Percentiles rank a stretch among this genome's conserved stretches.
phyloP scores from a whole-genome alignment of 2,113 vertebrate species.

The Odobenus rosmarus region DNA sequence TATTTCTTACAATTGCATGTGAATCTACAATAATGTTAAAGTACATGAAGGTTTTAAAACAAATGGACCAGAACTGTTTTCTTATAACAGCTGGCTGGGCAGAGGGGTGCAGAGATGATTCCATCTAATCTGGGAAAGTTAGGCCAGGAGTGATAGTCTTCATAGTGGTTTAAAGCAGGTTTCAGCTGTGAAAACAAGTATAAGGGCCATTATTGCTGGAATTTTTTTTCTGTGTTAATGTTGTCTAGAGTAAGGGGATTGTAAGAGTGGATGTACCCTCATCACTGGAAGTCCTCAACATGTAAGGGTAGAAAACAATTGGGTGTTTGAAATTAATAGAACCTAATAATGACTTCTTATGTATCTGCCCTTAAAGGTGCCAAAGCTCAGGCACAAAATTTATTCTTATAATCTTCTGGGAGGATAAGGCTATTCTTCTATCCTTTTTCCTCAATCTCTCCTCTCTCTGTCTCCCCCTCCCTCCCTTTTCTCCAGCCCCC shows the following conservation, averaged over 20 bases:
- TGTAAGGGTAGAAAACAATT: background rate
- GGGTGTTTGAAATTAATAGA: background rate
- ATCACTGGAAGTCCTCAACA: background rate
- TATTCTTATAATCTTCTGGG: background rate
- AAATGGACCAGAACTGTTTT: background rate
- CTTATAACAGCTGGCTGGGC: background rate
- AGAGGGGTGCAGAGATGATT: background rate
- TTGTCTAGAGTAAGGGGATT: background rate
- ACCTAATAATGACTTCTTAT: background rate
- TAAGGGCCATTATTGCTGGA: background rate
- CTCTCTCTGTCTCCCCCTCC: background rate
- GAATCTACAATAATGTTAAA: background rate
- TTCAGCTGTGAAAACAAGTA: background rate
- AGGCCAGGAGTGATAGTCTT: background rate
- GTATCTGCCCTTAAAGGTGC: background rate
- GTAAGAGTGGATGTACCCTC: background rate
- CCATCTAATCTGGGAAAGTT: background rate
- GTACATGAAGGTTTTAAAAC: background rate
- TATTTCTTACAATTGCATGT: background rate
- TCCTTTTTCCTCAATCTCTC: background rate
- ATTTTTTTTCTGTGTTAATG: background rate
- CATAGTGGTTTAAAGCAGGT: background rate
- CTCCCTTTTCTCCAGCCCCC: background rate
- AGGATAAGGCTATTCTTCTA: background rate
- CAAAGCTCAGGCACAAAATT: background rate